Evolutionary conservation across 2,888 invertebrate genomes (phyloP), one percentile per base, ranked within the genome.

Genomic region (Margaritifera margaritifera): DNA sequence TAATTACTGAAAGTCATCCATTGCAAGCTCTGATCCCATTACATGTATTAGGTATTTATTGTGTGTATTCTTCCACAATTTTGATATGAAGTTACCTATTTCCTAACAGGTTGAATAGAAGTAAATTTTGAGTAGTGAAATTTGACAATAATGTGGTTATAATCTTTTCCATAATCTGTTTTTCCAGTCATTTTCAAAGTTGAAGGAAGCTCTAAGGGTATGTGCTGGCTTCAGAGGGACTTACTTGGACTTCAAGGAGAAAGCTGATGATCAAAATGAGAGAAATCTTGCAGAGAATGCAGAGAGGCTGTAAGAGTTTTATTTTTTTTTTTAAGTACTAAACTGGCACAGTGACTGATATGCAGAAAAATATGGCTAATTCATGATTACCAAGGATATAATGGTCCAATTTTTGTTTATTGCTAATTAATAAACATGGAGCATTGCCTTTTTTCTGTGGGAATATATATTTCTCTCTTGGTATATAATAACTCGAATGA

Each of bases 181-280:
- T 66, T 78, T 80, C 42, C 78, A 89, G 89, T 89, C 89, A 0
- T 87, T 87, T 69, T 77, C 86, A 53, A 89, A 89, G 70, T 69
- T 90, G 73, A 90, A 89, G 74, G 88, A 89, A 66, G 89, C 88
- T 0, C 73, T 89, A 64, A 74, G 87, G 51, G 87, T 89, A 20
- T 90, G 89, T 86, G 89, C 90, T 42, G 87, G 88, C n/a, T 90
- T 89, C 75, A 70, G 89, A 60, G 89, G 90, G 31, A 89, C 88
- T 3, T 90, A 90, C 72, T 78, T 90, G 62, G 90, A 90, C 77
- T 88, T 87, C 72, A 85, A 88, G 71, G 89, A 89, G 74, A 86
- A 87, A 64, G 88, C 89, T 19, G 87, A 89, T 77, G 86, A 86
- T 61, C 84, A 89, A 51, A 90, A 90, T 76, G 83, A 83, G 50